These are phyloP conservation scores for Paralvinella palmiformis DNA, from an alignment of 1,140 invertebrate species.

Conservation along the genomic window DNA sequence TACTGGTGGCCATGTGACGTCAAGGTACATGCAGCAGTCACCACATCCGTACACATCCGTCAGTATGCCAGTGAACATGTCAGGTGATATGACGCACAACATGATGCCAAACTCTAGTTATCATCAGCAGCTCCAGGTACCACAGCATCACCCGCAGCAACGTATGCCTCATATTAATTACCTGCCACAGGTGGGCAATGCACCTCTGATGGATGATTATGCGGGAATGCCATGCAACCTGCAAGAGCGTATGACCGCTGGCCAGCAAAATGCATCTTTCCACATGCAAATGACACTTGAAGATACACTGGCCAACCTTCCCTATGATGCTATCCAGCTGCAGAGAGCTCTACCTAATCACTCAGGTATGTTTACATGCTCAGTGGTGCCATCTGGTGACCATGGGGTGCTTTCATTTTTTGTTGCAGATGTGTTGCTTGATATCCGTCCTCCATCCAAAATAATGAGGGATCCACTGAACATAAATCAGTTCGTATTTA, in stretches of 20 bases:
- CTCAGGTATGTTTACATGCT: conserved; percentile 8
- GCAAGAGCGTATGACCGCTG: conserved; percentile 16
- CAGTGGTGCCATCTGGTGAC: neutral
- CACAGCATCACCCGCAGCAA: neutral
- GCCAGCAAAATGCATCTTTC: neutral
- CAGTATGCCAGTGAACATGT: no score
- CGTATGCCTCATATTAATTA: conserved; percentile 8
- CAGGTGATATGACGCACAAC: neutral
- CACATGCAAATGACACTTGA: conserved; percentile 11
- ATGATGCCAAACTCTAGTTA: neutral
- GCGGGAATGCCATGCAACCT: conserved; percentile 15
- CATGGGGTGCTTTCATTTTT: no score
- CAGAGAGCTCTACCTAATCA: conserved; percentile 18
- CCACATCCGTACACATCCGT: no score
- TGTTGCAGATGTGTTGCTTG: no score
- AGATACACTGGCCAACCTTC: conserved; percentile 15
- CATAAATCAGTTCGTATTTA: no score
- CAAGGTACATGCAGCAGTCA: no score
- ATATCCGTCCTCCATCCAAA: no score
- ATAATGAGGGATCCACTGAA: no score
- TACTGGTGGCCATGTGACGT: no score
- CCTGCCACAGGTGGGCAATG: conserved; percentile 7
- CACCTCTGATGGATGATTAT: conserved; percentile 12
- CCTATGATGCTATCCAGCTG: conserved; percentile 18
- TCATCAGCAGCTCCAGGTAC: neutral